phyloP scores from a whole-genome alignment of 2,888 invertebrate species.

The Arge pagana region DNA sequence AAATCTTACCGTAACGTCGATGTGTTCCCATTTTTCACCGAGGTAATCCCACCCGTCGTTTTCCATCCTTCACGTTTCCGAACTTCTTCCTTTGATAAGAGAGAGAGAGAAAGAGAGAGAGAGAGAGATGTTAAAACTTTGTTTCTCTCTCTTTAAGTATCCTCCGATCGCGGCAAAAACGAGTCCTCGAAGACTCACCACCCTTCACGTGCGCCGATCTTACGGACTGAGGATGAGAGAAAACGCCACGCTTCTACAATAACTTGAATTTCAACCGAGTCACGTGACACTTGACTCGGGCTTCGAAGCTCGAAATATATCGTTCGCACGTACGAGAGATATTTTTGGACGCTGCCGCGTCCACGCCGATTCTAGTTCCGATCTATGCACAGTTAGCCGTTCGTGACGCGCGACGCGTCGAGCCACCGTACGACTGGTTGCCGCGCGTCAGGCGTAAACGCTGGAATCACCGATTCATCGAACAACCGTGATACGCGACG shows the following conservation, averaged over 20 bases:
- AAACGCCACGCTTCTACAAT: too few species aligned
- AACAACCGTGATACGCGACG: too few species aligned
- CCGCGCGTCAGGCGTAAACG: neutral
- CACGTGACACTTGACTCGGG: constrained; percentile 33
- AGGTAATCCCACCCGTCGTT: constrained; percentile 47
- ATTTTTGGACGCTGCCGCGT: constrained; percentile 32
- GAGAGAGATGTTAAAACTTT: neutral
- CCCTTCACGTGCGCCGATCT: constrained; percentile 2
- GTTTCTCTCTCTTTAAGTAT: constrained; percentile 1
- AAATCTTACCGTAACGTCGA: constrained; percentile 46
- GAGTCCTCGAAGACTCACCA: constrained; percentile 1
- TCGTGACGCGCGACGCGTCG: neutral
- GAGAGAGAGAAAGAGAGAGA: constrained; percentile 22
- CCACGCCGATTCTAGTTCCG: neutral
- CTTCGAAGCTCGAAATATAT: constrained; percentile 32
- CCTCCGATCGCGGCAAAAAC: neutral
- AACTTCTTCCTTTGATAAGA: constrained; percentile 29
- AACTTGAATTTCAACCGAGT: constrained; percentile 26
- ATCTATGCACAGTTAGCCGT: neutral
- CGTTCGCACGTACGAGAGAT: constrained; percentile 25
- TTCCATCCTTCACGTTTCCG: constrained; percentile 38
- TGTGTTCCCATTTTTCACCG: constrained; percentile 52
- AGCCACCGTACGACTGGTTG: too few species aligned
- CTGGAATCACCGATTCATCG: too few species aligned
- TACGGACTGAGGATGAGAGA: too few species aligned